Evolutionary conservation across 2,888 invertebrate genomes (phyloP).

Genomic region (Brenthis daphne): DNA sequence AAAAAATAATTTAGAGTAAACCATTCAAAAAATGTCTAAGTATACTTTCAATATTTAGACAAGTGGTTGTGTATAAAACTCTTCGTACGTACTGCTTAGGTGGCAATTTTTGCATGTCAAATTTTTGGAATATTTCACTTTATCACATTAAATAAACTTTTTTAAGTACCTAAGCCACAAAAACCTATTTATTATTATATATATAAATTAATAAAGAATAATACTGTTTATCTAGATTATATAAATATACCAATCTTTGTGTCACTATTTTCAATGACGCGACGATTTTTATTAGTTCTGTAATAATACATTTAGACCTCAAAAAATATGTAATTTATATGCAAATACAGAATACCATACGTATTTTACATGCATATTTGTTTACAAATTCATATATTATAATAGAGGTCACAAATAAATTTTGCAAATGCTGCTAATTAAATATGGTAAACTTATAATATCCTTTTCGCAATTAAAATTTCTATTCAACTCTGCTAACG

Average conservation of each 20-base stretch:
- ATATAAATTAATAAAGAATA: background rate
- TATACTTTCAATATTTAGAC: constrained; percentile 15
- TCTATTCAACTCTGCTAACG: too few relatives aligned
- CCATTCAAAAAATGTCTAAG: constrained; percentile 6
- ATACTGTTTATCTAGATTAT: constrained; percentile 11
- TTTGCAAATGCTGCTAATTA: background rate
- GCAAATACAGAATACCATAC: background rate
- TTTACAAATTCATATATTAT: background rate
- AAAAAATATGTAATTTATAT: background rate
- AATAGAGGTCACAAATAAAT: background rate
- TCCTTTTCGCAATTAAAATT: too few relatives aligned
- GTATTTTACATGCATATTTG: background rate
- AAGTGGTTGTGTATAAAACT: constrained; percentile 34
- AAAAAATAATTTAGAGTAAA: constrained; percentile 29
- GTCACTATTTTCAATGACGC: constrained; percentile 38
- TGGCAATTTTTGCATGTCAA: constrained; percentile 75
- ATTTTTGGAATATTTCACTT: constrained; percentile 51
- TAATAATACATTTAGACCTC: constrained; percentile 8
- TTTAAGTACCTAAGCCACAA: background rate
- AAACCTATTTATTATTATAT: background rate
- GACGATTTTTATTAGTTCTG: constrained; percentile 35
- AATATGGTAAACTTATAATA: background rate
- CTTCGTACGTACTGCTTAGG: constrained; percentile 64
- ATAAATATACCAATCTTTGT: constrained; percentile 29
- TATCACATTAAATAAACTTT: constrained; percentile 19